Percentiles rank a stretch among this genome's conserved stretches.
phyloP scores from a whole-genome alignment of 1,140 invertebrate species.

The Danaus melanippus region DNA sequence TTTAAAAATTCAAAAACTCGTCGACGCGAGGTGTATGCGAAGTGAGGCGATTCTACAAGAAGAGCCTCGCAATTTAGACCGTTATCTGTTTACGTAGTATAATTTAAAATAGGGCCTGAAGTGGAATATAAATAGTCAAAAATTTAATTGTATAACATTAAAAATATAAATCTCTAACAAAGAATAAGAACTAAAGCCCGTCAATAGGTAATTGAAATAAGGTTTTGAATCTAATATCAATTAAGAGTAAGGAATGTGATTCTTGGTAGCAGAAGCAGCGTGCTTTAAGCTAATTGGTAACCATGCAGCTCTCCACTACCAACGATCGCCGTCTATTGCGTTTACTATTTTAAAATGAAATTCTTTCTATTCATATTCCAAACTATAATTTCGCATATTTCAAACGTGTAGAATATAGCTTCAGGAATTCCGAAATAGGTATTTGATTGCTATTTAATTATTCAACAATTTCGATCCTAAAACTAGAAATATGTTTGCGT shows the following conservation, averaged over 20 bases:
- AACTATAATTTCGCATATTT: constrained; percentile 48
- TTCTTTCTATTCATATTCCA: constrained; percentile 58
- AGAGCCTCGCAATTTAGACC: constrained; percentile 60
- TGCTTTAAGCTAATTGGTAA: constrained; percentile 54
- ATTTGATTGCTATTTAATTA: constrained; percentile 61
- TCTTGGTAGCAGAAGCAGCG: constrained; percentile 31
- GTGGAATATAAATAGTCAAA: no score
- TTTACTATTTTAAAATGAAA: constrained; percentile 65
- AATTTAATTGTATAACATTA: no score
- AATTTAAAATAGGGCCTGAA: constrained; percentile 3
- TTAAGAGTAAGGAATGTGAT: constrained; percentile 37
- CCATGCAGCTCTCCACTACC: constrained; percentile 42
- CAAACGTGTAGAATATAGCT: constrained; percentile 31
- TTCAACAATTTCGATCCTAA: constrained; percentile 21
- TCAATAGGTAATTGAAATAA: constrained; percentile 21
- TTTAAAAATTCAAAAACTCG: constrained; percentile 74
- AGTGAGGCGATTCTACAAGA: constrained; percentile 56
- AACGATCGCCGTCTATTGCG: constrained; percentile 33
- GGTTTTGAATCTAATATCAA: constrained; percentile 42
- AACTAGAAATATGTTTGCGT: no score
- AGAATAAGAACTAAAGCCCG: constrained; percentile 18
- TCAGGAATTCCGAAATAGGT: constrained; percentile 48
- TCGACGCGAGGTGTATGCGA: constrained; percentile 52
- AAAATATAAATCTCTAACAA: no score
- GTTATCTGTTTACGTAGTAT: constrained; percentile 50